Base-by-base conservation (phyloP, 2,888 invertebrate genomes). In the Coleophora flavipennella region DNA sequence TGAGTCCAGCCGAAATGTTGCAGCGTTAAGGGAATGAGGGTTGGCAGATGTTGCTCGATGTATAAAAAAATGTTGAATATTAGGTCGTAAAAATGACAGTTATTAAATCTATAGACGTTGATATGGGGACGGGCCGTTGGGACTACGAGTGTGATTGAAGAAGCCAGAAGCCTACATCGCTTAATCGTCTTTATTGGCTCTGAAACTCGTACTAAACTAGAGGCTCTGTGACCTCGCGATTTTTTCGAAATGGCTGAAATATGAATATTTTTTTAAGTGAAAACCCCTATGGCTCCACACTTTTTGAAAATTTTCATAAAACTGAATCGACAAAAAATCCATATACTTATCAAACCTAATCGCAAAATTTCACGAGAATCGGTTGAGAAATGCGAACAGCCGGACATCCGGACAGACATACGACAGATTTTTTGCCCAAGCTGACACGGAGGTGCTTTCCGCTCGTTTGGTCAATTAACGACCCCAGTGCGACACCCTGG, bases 1-100 rank as follows among this genome's bases (percentile, higher is more conserved):
- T 60, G 68, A 70, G 73, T 74, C 59, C 64, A 50, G 50, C 64
- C 63, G 61, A 66, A 63, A 67, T 59, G 66, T 63, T 60, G 59
- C 59, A 58, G 55, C 55, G 62, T 57, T 57, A 56, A 55, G 57
- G 64, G 58, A 68, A 74, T 70, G 62, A 66, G 70, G 70, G 71
- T 63, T 57, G 55, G 62, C 73, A 74, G 69, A 70, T 67, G 65
- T 60, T 61, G 42, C 55, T 55, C 51, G 46, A 47, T 56, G 51
- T 55, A 58, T 51, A 57, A 56, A 60, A n/a, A 61, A 58, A 57
- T 44, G 55, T 56, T 54, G 60, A 62, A 63, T 64, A 69, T 69
- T 61, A 59, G 53, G 53, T 59, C 59, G 57, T 67, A 60, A 66
- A 63, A 53, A 62, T 56, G 64, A 59, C 67, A 64, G 61, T 63